These are phyloP conservation scores for Zele albiditarsus DNA, from an alignment of 2,888 invertebrate genomes.

Conservation along the genomic window DNA sequence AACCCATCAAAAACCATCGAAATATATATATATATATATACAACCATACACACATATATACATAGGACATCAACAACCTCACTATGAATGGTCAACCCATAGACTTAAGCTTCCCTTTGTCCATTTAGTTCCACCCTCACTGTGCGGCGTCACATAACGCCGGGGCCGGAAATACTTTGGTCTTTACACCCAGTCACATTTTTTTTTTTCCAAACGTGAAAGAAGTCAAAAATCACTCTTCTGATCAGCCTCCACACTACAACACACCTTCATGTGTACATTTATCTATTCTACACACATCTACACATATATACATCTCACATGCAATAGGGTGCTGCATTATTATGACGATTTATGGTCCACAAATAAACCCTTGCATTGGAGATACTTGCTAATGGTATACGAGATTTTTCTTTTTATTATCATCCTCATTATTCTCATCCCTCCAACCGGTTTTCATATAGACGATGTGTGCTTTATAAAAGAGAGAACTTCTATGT, in stretches of 20 bases:
- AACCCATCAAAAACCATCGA: background rate
- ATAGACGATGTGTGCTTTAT: constrained; percentile 3
- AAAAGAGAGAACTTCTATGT: background rate
- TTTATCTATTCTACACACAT: constrained; percentile 28
- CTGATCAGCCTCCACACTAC: constrained; percentile 19
- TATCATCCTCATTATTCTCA: background rate
- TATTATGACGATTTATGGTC: constrained; percentile 45
- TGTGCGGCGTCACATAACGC: constrained; percentile 40
- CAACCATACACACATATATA: background rate
- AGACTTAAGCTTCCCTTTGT: constrained; percentile 49
- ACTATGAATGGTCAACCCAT: constrained; percentile 36
- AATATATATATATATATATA: background rate
- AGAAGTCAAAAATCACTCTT: constrained; percentile 39
- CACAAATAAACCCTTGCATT: constrained; percentile 47
- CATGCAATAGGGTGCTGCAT: constrained; percentile 38
- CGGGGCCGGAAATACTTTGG: constrained; percentile 54
- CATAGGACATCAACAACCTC: constrained; percentile 16
- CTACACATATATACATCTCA: constrained; percentile 34
- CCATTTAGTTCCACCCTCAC: constrained; percentile 41
- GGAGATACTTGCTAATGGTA: constrained; percentile 44
- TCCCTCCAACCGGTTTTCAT: constrained; percentile 13
- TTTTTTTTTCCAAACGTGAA: constrained; percentile 33
- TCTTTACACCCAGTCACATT: constrained; percentile 50
- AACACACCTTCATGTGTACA: constrained; percentile 12
- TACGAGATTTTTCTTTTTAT: constrained; percentile 17